Base-by-base conservation (phyloP, 2,888 invertebrate genomes). In the Panopea generosa region DNA sequence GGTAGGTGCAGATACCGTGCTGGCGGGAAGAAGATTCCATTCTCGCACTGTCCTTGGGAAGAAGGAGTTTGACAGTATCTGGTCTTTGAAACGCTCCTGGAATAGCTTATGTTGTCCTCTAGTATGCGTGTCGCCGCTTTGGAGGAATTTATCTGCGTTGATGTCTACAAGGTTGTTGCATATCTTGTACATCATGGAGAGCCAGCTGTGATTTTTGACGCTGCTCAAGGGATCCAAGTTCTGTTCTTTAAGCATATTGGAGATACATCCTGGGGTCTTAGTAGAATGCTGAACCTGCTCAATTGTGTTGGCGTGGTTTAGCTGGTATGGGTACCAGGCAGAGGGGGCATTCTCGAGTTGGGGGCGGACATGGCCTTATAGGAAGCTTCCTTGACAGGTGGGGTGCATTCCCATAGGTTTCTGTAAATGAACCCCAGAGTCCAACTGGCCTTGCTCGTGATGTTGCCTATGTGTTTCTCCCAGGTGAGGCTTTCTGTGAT, bases 181-280 rank as follows among this genome's bases (percentile, higher is more conserved):
- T 4, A 66, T 66, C 40, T 61, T 69, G 62, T 45, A 69, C 2
- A 69, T 53, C 61, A 62, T 62, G 33, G 56, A 43, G 11, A 69
- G 38, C 4, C 62, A 2, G 18, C 9, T 14, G 3, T 33, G 7
- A n/a, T 22, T 57, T 6, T 50, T 56, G 27, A 62, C 26, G 26
- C 40, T 27, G 49, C 56, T 26, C 6, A 63, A 43, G 4, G 24
- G 4, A 43, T 63, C 61, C 69, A 53, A 69, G 22, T 45, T 47
- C 16, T 55, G 29, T 20, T n/a, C 9, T 7, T 22, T 45, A 4
- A 65, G 22, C 56, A 56, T 47, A 20, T 24, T 22, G 18, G 66
- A 49, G 29, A 49, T 57, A 33, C 66, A 66, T 57, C 49, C 55
- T 26, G 56, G 49, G 24, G 49, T 50, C 22, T 38, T 16, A 27